phyloP scores from a whole-genome alignment of 2,797 vertebrate genomes.

The Diplodus puntazzo region DNA sequence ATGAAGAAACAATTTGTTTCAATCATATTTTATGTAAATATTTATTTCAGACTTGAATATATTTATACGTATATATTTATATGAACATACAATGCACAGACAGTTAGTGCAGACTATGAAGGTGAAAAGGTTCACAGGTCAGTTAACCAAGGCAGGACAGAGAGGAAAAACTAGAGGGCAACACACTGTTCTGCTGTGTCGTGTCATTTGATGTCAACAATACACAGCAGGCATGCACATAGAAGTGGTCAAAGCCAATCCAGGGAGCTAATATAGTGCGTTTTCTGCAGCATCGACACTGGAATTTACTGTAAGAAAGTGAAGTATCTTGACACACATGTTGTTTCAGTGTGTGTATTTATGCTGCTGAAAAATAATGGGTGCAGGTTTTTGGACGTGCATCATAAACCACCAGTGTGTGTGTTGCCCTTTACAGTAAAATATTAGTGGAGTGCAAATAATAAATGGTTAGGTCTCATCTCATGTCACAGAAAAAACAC shows the following conservation, averaged over 20 bases:
- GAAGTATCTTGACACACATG: neutral
- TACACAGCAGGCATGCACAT: neutral
- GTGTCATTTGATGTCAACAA: neutral
- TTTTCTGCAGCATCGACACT: neutral
- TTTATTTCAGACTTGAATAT: conserved; percentile 77
- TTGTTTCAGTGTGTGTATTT: neutral
- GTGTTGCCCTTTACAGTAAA: conserved; percentile 45
- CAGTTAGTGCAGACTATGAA: conserved; percentile 65
- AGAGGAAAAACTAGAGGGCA: conserved; percentile 13
- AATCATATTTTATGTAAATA: conserved; percentile 66
- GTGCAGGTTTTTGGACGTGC: neutral
- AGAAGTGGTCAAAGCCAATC: neutral
- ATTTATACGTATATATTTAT: conserved; percentile 58
- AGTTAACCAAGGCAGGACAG: conserved; percentile 38
- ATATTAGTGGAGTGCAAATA: conserved; percentile 73
- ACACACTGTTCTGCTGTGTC: conserved; percentile 1
- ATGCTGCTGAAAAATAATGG: neutral
- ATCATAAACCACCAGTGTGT: conserved; percentile 16
- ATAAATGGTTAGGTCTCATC: conserved; percentile 53
- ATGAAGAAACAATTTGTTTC: neutral
- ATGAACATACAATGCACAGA: conserved; percentile 68
- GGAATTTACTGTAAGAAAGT: neutral
- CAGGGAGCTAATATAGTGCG: neutral
- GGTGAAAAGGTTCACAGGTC: conserved; percentile 56
- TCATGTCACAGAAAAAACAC: conserved; percentile 46